Conservation (phyloP, 2,888 invertebrate species). For the Lymantria dispar region DNA sequence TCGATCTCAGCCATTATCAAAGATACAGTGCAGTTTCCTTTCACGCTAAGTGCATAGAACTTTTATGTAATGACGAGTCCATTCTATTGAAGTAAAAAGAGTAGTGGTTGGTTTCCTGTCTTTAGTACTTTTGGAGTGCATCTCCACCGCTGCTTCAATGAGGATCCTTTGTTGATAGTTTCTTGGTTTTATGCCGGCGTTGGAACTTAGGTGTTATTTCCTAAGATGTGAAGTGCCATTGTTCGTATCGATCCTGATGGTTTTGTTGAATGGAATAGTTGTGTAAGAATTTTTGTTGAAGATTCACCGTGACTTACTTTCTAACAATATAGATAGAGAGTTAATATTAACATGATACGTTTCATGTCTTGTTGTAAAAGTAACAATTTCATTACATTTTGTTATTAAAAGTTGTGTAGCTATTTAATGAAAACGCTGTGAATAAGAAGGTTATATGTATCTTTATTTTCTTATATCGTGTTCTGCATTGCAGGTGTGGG, state of each 20-base stretch:
- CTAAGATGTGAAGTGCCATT: constrained; percentile 1
- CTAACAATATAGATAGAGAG: neutral
- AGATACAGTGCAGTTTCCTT: constrained; percentile 6
- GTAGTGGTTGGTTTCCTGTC: constrained; percentile 28
- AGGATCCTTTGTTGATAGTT: constrained; percentile 17
- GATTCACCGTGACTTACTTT: neutral
- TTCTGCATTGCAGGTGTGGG: too few relatives aligned
- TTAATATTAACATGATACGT: too few relatives aligned
- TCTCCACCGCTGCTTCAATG: constrained; percentile 19
- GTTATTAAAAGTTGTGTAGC: too few relatives aligned
- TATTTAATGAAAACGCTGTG: too few relatives aligned
- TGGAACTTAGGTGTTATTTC: constrained; percentile 13
- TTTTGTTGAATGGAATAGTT: neutral
- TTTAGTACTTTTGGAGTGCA: constrained; percentile 33
- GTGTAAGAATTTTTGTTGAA: neutral
- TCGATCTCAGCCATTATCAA: neutral
- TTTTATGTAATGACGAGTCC: constrained; percentile 20
- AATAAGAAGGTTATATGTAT: too few relatives aligned
- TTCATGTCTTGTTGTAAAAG: too few relatives aligned
- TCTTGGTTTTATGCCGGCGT: constrained; percentile 18
- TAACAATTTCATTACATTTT: too few relatives aligned
- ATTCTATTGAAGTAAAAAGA: constrained; percentile 22
- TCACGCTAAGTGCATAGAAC: constrained; percentile 24
- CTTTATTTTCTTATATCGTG: too few relatives aligned
- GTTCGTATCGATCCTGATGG: neutral